Base-by-base conservation (phyloP, 2,797 vertebrate genomes). In the Anguilla obscura region DNA sequence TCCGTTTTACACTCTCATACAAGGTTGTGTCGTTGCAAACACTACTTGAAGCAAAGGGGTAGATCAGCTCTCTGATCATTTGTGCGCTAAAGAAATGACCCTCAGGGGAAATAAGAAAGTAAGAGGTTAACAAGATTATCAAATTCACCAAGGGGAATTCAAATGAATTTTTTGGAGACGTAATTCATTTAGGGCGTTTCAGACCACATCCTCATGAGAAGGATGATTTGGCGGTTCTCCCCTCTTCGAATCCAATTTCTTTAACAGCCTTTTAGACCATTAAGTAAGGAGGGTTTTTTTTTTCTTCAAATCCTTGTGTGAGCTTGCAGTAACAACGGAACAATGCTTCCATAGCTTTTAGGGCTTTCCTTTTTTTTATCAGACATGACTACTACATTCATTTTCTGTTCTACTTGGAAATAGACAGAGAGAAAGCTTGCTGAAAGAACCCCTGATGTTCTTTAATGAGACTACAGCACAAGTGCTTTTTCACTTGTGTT, bases 51-150 rank as follows among this genome's bases (percentile, higher is more conserved):
- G 91, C 87, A 90, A 87, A 93, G 95, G 95, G 95, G 92, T 95
- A 94, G 93, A 95, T 96, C 95, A 95, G 93, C 9, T 86, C 89
- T 89, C 91, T 91, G 88, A 90, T 91, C 84, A 85, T 85, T 93
- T 93, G 87, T 89, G 89, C 94, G 94, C 90, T 90, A 91, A 87
- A 58, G 45, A 92, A 92, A 94, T 90, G 92, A 86, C 91, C 95
- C 96, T 92, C 93, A 3, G 40, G 94, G 94, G 95, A 95, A 92
- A 91, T 88, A 90, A 89, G 89, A 89, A 92, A 92, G 91, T 89
- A 91, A 88, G 87, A 89, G 90, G 91, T 90, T 96, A 96, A 97
- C 94, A 85, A 95, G 94, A 95, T 96, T 96, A 94, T 89, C 91
- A 80, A 80, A 83, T 84, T 56, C 69, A 63, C 87, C 52, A 84